Conservation (phyloP, 1,140 invertebrate genomes). For the Macrocentrus cingulum region DNA sequence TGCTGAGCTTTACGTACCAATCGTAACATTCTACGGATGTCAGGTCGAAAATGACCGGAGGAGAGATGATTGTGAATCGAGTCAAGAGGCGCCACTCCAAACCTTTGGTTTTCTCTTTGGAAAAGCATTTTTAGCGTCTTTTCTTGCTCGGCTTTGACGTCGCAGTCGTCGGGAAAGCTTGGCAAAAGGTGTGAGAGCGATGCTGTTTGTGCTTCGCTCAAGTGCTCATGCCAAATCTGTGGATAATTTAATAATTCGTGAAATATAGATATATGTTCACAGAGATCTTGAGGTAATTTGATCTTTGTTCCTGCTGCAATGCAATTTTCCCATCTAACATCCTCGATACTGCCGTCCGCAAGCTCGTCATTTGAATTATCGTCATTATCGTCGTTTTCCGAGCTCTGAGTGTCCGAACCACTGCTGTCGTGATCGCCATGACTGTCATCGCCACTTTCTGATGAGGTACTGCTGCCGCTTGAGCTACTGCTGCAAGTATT, state of each 20-base stretch:
- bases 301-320: constrained; percentile 51
- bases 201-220: constrained; percentile 58
- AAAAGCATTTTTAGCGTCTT: constrained; percentile 65
- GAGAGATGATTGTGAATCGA: constrained; percentile 65
- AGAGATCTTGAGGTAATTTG: constrained; percentile 60
- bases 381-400: constrained; percentile 45
- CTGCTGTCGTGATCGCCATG: constrained; percentile 43
- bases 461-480: constrained; percentile 48
- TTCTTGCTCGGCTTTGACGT: constrained; percentile 62
- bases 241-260: constrained; percentile 62
- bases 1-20: constrained; percentile 69
- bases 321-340: constrained; percentile 54
- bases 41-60: constrained; percentile 66
- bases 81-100: constrained; percentile 48
- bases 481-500: constrained; percentile 48
- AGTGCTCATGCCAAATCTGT: constrained; percentile 59
- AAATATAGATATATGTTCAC: constrained; percentile 61
- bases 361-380: constrained; percentile 40
- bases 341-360: constrained; percentile 34
- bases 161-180: constrained; percentile 63
- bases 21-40: constrained; percentile 61
- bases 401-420: constrained; percentile 43
- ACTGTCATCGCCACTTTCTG: constrained; percentile 49
- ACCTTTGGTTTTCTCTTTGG: constrained; percentile 64
- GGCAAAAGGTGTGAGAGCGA: constrained; percentile 59